Evolutionary conservation across 2,888 invertebrate species (phyloP).

Genomic region (Tipula helvola): DNA sequence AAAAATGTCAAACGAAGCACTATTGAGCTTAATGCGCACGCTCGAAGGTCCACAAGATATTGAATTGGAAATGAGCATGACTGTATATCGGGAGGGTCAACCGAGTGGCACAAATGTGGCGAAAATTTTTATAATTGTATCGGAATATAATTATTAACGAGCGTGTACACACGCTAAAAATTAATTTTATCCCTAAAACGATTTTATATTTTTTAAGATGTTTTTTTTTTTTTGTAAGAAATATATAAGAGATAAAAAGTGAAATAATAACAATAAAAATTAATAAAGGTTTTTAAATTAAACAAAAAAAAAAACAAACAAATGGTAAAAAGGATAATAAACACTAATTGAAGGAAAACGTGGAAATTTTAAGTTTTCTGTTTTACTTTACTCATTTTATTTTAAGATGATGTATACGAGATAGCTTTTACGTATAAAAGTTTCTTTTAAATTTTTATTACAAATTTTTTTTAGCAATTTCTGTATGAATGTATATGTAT

Average conservation of each 20-base stretch:
- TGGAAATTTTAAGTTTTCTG: slow-evolving; percentile 4
- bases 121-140: slow-evolving; percentile 73
- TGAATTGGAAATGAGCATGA: slow-evolving; percentile 77
- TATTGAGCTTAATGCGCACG: slow-evolving; percentile 58
- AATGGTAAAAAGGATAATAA: neutral
- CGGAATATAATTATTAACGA: slow-evolving; percentile 64
- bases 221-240: neutral
- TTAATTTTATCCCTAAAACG: neutral
- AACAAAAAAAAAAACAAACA: neutral
- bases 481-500: neutral
- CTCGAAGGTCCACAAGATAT: slow-evolving; percentile 85
- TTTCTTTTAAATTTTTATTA: neutral
- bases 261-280: neutral
- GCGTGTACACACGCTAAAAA: neutral
- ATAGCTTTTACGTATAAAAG: neutral
- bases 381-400: neutral
- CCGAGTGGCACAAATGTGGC: slow-evolving; percentile 76
- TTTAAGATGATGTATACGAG: neutral
- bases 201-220: neutral
- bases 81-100: slow-evolving; percentile 55
- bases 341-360: slow-evolving; percentile 4
- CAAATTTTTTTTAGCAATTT: neutral
- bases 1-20: slow-evolving; percentile 52
- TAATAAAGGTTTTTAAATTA: neutral
- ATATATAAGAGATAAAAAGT: neutral